Conservation (phyloP, 2,797 vertebrate species). For the Dendrocincla fuliginosa region DNA sequence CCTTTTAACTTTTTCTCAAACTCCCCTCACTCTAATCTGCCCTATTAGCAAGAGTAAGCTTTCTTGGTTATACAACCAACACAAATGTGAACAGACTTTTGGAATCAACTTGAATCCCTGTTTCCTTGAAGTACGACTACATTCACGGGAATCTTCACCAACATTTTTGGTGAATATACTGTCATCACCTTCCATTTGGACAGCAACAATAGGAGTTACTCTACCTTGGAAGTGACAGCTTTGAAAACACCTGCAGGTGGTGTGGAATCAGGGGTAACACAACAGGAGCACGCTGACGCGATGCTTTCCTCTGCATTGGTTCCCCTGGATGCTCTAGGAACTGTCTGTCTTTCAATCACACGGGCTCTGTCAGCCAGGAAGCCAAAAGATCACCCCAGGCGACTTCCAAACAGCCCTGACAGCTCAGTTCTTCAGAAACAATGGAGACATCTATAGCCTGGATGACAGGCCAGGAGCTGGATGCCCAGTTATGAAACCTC, state of each 20-base stretch:
- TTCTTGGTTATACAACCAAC: background rate
- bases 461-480: background rate
- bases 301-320: background rate
- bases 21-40: background rate
- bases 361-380: background rate
- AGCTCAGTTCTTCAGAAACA: background rate
- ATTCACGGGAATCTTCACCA: background rate
- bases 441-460: background rate
- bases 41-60: background rate
- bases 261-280: background rate
- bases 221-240: background rate
- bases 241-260: background rate
- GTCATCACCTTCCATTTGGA: background rate
- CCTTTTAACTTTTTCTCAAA: background rate
- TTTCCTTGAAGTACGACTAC: background rate
- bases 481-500: background rate
- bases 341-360: background rate
- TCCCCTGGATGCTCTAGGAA: background rate
- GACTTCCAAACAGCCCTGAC: background rate
- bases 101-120: background rate
- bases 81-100: background rate
- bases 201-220: background rate
- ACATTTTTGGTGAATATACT: background rate
- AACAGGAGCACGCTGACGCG: accelerated
- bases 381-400: background rate